Conservation (phyloP, 2,113 vertebrate genomes). For the Gopherus flavomarginatus region DNA sequence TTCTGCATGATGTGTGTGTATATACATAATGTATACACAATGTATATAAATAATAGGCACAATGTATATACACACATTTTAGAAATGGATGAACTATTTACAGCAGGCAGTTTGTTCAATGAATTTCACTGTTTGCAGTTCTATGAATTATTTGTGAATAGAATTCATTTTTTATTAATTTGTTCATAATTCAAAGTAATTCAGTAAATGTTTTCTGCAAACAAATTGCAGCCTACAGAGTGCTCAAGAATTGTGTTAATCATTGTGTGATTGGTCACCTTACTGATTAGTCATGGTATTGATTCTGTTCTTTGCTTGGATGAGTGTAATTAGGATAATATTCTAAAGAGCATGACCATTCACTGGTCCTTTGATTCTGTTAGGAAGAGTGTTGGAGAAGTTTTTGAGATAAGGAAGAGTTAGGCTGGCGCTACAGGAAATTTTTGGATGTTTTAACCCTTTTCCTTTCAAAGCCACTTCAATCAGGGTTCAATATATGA, state of each 20-base stretch:
- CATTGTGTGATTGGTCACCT: background rate
- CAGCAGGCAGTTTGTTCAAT: background rate
- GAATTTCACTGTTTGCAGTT: background rate
- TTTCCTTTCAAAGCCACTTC: conserved; percentile 50
- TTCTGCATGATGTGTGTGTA: background rate
- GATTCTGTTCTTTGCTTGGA: background rate
- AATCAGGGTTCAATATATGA: conserved; percentile 28
- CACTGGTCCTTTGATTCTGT: conserved; percentile 41
- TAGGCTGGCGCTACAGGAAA: conserved; percentile 35
- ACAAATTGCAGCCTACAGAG: background rate
- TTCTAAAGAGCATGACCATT: background rate
- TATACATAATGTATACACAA: background rate
- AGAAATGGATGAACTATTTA: background rate
- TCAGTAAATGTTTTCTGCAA: background rate
- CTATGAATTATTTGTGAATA: background rate
- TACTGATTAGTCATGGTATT: background rate
- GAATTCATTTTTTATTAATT: background rate
- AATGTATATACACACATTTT: background rate
- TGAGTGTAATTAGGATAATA: background rate
- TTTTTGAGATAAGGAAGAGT: conserved; percentile 21
- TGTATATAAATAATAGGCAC: background rate
- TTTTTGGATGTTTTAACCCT: conserved; percentile 31
- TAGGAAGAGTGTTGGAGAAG: conserved; percentile 1
- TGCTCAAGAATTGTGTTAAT: background rate
- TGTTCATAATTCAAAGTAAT: background rate